phyloP scores from a whole-genome alignment of 2,888 invertebrate species.

The Tanypteryx hageni region DNA sequence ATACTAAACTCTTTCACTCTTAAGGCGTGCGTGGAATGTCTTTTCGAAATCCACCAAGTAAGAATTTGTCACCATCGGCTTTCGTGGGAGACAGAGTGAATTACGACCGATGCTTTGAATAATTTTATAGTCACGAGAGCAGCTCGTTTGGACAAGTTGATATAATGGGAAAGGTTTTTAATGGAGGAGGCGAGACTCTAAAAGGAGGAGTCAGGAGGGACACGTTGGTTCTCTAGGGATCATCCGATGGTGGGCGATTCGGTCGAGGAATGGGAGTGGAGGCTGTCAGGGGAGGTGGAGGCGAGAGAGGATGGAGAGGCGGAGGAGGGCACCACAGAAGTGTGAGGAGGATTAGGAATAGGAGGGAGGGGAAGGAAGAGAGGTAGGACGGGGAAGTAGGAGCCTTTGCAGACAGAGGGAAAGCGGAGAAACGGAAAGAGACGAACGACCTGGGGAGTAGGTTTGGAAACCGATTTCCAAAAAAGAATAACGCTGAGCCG shows the following conservation, averaged over 20 bases:
- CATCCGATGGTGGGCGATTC: conserved; percentile 6
- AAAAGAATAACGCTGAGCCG: neutral
- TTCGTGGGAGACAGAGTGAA: conserved; percentile 39
- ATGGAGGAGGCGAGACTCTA: conserved; percentile 44
- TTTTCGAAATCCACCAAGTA: too few relatives aligned
- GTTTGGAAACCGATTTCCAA: too few relatives aligned
- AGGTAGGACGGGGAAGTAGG: too few relatives aligned
- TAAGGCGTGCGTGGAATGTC: too few relatives aligned
- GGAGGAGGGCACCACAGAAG: neutral
- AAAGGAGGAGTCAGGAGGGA: neutral
- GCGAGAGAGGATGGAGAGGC: neutral
- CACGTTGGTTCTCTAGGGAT: neutral
- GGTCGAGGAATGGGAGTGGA: neutral
- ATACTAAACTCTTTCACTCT: too few relatives aligned
- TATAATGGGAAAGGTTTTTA: conserved; percentile 47
- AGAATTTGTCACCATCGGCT: neutral
- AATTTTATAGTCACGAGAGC: conserved; percentile 55
- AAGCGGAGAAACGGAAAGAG: too few relatives aligned
- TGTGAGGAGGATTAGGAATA: too few relatives aligned
- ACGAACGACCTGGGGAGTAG: too few relatives aligned
- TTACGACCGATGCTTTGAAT: conserved; percentile 41
- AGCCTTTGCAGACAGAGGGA: too few relatives aligned
- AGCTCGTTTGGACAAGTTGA: conserved; percentile 44
- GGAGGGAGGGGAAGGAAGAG: too few relatives aligned
- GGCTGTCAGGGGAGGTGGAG: neutral